Base-by-base conservation (phyloP, 2,113 vertebrate genomes). In the Trematocara nigrifrons region DNA sequence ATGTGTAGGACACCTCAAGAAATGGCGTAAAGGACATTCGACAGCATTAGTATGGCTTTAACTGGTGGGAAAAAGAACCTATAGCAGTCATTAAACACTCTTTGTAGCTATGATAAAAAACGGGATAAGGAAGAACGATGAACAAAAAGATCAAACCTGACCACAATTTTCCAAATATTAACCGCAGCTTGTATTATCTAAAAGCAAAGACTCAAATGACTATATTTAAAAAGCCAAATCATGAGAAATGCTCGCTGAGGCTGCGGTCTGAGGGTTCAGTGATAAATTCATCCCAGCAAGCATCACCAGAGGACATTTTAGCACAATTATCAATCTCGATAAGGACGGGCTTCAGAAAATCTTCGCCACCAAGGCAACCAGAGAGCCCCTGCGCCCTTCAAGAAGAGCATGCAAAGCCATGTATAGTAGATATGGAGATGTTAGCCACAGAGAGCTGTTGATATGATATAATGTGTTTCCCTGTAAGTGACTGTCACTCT, bases 291-390 rank as follows among this genome's bases (percentile, higher is more conserved):
- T 29, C 83, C 38, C 38, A 10, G 51, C 66, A 10, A 79, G 89
- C 82, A 82, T 83, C 84, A 85, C 47, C 84, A 91, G 88, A 92
- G 90, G 89, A 87, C 87, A 59, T 86, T 78, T 87, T 80, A 45
- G 81, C 45, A 76, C 80, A 88, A 91, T 92, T 93, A 93, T 91
- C 84, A 90, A 90, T 89, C 89, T 87, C 76, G 80, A 92, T 94
- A 81, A 93, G 33, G 86, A 84, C 8, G 82, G 81, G 74, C 79
- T 45, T 86, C 87, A 31, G 85, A 85, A 87, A 92, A 76, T 91
- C 89, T 84, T 80, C 82, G 26, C 87, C 85, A 83, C 91, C 85
- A 71, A 87, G 86, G 83, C 82, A 84, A 52, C 83, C 69, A 16
- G 56, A 89, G 53, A 85, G 79, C 53, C 77, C 40, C 45, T 7